These are phyloP conservation scores for Theretra japonica DNA, from an alignment of 2,888 invertebrate genomes.

Conservation along the genomic window DNA sequence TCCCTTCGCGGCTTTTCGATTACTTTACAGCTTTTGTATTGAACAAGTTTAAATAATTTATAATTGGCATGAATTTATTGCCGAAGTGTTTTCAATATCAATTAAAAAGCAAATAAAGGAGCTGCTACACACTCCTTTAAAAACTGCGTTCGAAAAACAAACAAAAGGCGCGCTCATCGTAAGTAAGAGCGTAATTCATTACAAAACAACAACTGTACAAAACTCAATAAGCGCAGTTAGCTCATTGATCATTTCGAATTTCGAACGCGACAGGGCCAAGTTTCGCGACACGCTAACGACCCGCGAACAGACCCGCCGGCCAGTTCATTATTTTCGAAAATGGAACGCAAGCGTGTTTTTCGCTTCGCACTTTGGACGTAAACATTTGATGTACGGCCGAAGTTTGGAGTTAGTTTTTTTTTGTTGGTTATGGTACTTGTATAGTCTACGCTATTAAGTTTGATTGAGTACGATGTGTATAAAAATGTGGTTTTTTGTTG, in stretches of 20 bases:
- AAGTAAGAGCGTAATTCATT: constrained; percentile 16
- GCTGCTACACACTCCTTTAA: background rate
- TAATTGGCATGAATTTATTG: no score
- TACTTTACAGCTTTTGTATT: no score
- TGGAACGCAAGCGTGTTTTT: constrained; percentile 55
- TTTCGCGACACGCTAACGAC: constrained; percentile 71
- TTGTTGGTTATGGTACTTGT: constrained; percentile 18
- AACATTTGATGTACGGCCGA: constrained; percentile 44
- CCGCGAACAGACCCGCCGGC: constrained; percentile 65
- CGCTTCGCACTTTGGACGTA: constrained; percentile 41
- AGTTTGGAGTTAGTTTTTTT: constrained; percentile 23
- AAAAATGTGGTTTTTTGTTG: background rate
- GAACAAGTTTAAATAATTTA: no score
- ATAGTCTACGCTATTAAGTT: background rate
- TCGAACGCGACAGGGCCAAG: constrained; percentile 64
- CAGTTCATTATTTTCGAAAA: constrained; percentile 79
- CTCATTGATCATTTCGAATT: constrained; percentile 73
- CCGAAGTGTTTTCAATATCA: no score
- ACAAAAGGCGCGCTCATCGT: constrained; percentile 10
- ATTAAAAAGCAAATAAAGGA: background rate
- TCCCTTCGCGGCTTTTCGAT: no score
- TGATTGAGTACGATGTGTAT: background rate
- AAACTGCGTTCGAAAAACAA: constrained; percentile 11
- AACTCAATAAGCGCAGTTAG: constrained; percentile 45
- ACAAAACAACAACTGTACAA: constrained; percentile 40